phyloP scores from a whole-genome alignment of 1,140 invertebrate genomes.

The Temnothorax longispinosus region DNA sequence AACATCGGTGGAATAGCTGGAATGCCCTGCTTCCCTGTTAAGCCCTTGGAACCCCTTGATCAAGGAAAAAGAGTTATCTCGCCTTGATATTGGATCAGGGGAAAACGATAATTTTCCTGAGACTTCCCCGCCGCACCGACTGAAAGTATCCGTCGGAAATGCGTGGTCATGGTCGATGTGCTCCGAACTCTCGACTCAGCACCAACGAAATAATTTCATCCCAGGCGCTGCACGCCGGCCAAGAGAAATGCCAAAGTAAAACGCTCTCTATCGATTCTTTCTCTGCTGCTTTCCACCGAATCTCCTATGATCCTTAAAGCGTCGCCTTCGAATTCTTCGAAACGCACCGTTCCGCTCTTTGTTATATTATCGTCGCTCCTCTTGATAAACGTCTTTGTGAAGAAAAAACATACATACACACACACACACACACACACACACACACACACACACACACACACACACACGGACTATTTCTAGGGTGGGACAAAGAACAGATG shows the following conservation, averaged over 20 bases:
- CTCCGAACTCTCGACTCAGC: conserved; percentile 49
- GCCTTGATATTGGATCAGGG: conserved; percentile 68
- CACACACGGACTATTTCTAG: not conserved
- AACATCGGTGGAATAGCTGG: conserved; percentile 54
- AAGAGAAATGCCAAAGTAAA: conserved; percentile 54
- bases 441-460: not conserved
- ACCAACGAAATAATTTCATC: conserved; percentile 61
- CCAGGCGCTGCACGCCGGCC: conserved; percentile 5
- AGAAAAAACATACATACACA: not conserved
- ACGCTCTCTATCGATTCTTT: conserved; percentile 23
- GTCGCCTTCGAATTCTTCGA: conserved; percentile 12
- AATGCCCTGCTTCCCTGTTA: conserved; percentile 50
- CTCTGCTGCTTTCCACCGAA: conserved; percentile 25
- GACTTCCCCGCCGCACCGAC: conserved; percentile 36
- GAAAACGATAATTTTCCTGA: conserved; percentile 66
- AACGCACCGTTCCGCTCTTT: conserved; percentile 48
- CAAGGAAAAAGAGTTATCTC: conserved; percentile 68
- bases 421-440: not conserved
- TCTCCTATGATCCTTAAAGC: conserved; percentile 55
- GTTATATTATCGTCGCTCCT: conserved; percentile 53
- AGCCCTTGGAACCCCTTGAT: not conserved
- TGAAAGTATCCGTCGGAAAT: conserved; percentile 50
- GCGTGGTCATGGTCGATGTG: conserved; percentile 41
- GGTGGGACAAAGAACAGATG: conserved; percentile 21
- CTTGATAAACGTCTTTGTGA: conserved; percentile 50